Evolutionary conservation across 2,113 vertebrate genomes (phyloP), one percentile per base, ranked within the genome.

Genomic region (Antechinus flavipes): DNA sequence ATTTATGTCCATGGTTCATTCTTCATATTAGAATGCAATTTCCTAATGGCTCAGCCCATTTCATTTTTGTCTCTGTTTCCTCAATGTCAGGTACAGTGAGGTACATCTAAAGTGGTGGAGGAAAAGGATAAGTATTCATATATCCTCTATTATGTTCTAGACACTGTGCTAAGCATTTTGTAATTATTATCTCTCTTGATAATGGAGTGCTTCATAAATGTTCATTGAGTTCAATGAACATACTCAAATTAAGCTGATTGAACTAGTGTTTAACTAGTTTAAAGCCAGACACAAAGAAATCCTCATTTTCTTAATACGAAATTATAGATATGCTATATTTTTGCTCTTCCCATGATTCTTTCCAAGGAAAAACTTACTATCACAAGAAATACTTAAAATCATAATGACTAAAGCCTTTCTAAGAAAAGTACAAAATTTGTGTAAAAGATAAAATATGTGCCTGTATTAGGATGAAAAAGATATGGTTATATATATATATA

Each of bases 231-330:
- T 84, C 68, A 84, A 84, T 42, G 35, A 95, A 3, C 14, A 14
- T 92, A 52, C 92, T 94, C 53, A 91, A 95, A 92, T 30, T n/a
- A 84, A 52, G 30, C 8, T 56, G 84, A 92, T 3, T 92, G 14
- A 76, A 27, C 2, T 92, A 90, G 61, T n/a, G n/a, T 55, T 96
- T 96, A 91, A 52, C 76, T 90, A 96, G 95, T 93, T 11, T 94
- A 94, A 92, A 96, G 30, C 47, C 58, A 94, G 90, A 76, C 61
- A 92, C 91, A 94, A 95, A 52, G 11, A 96, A 97, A 97, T 91
- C 61, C 84, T 92, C 94, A 94, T 96, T 89, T 52, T 94, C 91
- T 94, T 94, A 94, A 91, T 91, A 24, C 91, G 94, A 93, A 68
- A 68, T n/a, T 76, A 14, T 76, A n/a, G 68, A 84, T 22, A 54